Base-by-base conservation (phyloP, 2,797 vertebrate genomes). In the Coregonus sp. region DNA sequence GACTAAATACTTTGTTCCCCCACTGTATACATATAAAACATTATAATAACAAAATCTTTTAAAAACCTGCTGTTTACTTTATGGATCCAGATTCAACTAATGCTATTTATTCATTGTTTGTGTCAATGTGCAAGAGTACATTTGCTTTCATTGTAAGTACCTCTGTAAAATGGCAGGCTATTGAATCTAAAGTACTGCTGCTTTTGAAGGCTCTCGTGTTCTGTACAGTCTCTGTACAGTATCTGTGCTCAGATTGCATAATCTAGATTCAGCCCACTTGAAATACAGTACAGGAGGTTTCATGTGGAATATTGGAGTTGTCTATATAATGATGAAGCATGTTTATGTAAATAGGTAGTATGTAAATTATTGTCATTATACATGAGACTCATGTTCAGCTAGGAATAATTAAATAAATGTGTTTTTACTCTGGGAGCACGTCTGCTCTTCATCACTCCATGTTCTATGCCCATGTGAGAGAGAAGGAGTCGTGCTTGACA, bases 391-490 rank as follows among this genome's bases (percentile, higher is more conserved):
- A 70, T 31, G 14, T 63, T 73, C 61, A 35, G 52, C 50, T 15
- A 70, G 59, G 76, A 86, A 86, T 82, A 14, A 85, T 75, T 5
- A 81, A 79, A 77, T 59, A 67, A 85, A 80, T 50, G 31, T n/a
- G 90, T 25, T 25, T 25, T 25, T 25, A 25, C 25, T 25, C 25
- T 25, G 25, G 25, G 25, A 25, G 25, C 25, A 25, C 25, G 25
- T 83, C 89, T 92, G 90, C 89, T 85, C 15, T 82, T 87, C 86
- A 63, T 73, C 52, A 25, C 25, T 65, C 61, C 12, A 37, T 59
- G 78, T 75, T 85, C 80, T 85, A 86, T 83, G 84, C 75, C 73
- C 72, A 78, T 84, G 67, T 18, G 15, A 56, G 81, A 74, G 80
- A 77, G 83, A 81, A 81, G 76, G 76, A 82, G 71, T 59, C 37